A percentile compares a stretch with the other conserved stretches of the same genome.
Conservation (phyloP, 2,113 vertebrate species). For the Tragelaphus strepsiceros region DNA sequence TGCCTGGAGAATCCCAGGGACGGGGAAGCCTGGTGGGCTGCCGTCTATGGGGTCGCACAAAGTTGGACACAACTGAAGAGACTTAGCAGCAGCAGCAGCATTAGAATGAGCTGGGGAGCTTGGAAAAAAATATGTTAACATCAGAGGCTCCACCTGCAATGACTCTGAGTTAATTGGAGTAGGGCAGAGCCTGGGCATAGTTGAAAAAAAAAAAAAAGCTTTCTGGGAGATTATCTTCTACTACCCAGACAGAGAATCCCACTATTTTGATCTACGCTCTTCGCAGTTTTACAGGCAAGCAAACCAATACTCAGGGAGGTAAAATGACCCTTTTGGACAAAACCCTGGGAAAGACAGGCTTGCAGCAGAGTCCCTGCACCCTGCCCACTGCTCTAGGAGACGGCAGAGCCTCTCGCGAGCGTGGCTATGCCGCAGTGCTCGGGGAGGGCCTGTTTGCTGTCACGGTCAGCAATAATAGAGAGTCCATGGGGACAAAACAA, state of each 20-base stretch:
- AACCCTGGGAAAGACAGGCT: background rate
- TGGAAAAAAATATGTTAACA: fast-evolving
- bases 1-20: too few species aligned
- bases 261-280: fast-evolving
- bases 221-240: background rate
- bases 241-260: background rate
- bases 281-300: background rate
- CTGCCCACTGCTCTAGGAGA: fast-evolving
- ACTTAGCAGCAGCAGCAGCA: too few species aligned
- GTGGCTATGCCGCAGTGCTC: background rate
- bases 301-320: background rate
- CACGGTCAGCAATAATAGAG: background rate
- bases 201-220: too few species aligned
- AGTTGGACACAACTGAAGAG: too few species aligned
- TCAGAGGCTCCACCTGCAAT: fast-evolving
- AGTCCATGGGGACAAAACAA: fast-evolving
- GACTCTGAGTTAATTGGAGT: background rate
- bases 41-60: too few species aligned
- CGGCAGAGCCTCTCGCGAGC: fast-evolving
- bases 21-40: too few species aligned
- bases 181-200: background rate
- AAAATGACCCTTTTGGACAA: background rate
- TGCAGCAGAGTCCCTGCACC: fast-evolving
- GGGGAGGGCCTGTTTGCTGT: background rate
- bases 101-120: background rate